Base-by-base conservation (phyloP, 2,113 vertebrate genomes). In the Oxygymnocypris stewartii region DNA sequence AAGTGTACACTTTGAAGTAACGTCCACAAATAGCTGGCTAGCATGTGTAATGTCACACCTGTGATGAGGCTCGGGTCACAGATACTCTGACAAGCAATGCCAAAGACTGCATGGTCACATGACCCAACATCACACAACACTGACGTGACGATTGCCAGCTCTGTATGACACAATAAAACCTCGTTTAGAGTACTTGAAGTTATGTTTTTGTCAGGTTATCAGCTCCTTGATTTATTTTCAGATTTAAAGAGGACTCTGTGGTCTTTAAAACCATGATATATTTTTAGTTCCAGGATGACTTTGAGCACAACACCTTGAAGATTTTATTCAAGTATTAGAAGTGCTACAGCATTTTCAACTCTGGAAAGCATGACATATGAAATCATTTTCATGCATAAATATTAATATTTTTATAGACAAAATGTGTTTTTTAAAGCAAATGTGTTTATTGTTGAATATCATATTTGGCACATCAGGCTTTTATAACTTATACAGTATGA, bases 21-120 rank as follows among this genome's bases (percentile, higher is more conserved):
- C 71, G 9, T 81, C 76, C 77, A 73, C 14, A 85, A 88, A 88
- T 85, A 90, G 69, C 59, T 11, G 20, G 3, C 31, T 13, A 37
- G 10, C 10, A 20, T 12, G 89, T 89, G 82, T 83, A 86, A 18
- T 87, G 79, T 40, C 88, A 88, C 79, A 91, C 40, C 63, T 85
- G 67, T 49, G 85, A 83, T 59, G 61, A 84, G 65, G 57, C 79
- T 61, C 49, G 81, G 86, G 31, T 90, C 71, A 44, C 25, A 23
- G 13, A 88, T 85, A 89, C 73, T 54, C 69, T 88, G 47, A 65
- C 35, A 42, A 42, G 20, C 49, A 67, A 79, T 76, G 61, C 71
- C 31, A 31, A 51, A 49, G 54, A 63, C 42, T 86, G 57, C 51
- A 42, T 10, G 25, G 67, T 86, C 85, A 90, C 85, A 87, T 77